Percentiles rank a stretch among this genome's conserved stretches.
Conservation (phyloP, 2,888 invertebrate species). For the Strigamia transsilvanica region DNA sequence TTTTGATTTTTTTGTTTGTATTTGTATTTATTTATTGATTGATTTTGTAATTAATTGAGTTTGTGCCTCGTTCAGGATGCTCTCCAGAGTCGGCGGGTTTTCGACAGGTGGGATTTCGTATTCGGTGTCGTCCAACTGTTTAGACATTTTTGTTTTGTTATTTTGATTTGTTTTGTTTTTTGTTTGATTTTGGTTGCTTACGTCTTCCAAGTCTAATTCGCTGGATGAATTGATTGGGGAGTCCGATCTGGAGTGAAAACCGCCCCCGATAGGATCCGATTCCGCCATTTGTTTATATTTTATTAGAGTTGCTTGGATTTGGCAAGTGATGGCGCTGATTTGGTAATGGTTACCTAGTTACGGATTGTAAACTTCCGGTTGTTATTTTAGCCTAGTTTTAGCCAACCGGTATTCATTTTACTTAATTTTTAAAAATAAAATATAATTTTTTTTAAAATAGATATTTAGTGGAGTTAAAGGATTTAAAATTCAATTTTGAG, state of each 20-base stretch:
- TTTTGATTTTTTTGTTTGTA: background rate
- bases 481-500: background rate
- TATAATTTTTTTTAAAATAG: too few species aligned
- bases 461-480: too few species aligned
- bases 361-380: background rate
- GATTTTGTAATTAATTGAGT: too few species aligned
- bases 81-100: conserved; percentile 79
- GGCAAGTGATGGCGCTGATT: too few species aligned
- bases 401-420: too few species aligned
- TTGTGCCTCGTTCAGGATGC: conserved; percentile 79
- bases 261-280: background rate
- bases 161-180: background rate
- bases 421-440: too few species aligned
- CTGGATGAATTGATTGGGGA: background rate
- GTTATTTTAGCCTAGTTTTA: too few species aligned
- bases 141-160: background rate
- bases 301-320: background rate
- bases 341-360: background rate
- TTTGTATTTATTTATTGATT: too few species aligned
- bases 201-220: background rate
- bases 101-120: conserved; percentile 80
- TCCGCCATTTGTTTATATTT: background rate
- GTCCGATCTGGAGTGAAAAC: background rate
- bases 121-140: conserved; percentile 80
- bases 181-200: background rate